Evolutionary conservation across 37 sponge, comb jelly and placozoan genomes (phyloP).

Genomic region (Hexactinellida sp.): DNA sequence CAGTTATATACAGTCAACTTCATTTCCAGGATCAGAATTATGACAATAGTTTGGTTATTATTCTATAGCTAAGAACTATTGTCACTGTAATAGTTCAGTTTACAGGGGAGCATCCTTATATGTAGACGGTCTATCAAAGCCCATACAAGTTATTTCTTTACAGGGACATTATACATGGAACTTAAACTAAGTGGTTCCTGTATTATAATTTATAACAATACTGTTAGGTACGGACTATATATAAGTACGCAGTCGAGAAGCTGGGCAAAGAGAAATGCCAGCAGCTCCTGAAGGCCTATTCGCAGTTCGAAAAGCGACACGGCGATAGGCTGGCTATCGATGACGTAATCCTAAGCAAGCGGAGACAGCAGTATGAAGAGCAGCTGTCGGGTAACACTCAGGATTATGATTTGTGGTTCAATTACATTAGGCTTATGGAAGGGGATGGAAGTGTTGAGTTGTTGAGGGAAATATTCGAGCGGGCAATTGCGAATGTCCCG

Average conservation of each 20-base stretch:
- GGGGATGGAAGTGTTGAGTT: constrained; percentile 45
- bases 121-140: too few species aligned
- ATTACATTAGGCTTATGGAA: constrained; percentile 83
- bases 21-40: too few species aligned
- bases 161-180: too few species aligned
- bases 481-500: constrained; percentile 90
- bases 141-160: too few species aligned
- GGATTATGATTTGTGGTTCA: constrained; percentile 99
- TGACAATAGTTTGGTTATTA: too few species aligned
- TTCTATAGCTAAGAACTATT: too few species aligned
- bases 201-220: background rate
- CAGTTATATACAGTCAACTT: too few species aligned
- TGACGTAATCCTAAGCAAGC: constrained; percentile 80
- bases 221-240: constrained; percentile 48
- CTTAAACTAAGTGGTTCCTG: too few species aligned
- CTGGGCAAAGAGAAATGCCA: constrained; percentile 70
- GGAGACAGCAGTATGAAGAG: constrained; percentile 84
- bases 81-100: too few species aligned
- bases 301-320: constrained; percentile 88
- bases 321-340: constrained; percentile 89
- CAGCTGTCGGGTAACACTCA: constrained; percentile 82
- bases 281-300: constrained; percentile 82
- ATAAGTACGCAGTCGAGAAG: constrained; percentile 89
- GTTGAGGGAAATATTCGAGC: constrained; percentile 86
- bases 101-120: too few species aligned